Base-by-base conservation (phyloP, 1,140 invertebrate species). In the Gryllus bimaculatus region DNA sequence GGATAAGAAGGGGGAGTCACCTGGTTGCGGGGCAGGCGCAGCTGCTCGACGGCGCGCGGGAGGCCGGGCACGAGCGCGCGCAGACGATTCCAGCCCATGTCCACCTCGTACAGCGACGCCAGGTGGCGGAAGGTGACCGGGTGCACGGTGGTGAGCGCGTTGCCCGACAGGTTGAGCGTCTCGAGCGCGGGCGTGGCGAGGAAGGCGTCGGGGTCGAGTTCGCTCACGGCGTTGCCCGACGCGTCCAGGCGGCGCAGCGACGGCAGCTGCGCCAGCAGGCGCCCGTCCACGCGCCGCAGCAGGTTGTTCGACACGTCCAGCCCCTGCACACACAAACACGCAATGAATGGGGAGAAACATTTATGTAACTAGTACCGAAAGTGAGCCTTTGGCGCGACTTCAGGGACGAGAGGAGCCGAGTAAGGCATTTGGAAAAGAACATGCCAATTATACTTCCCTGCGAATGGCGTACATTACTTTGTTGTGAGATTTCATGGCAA, bases 291-390 rank as follows among this genome's bases (percentile, higher is more conserved):
- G 6, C 89, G 88, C 75, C 89, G 87, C 80, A 95, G 92, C 79
- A 91, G 91, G 83, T 96, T 96, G 73, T 88, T 87, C 0, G 93
- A 92, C 48, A 96, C 84, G 87, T 96, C 94, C 75, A 97, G 85
- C 0, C 94, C 88, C 86, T 89, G 82, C 18, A 66, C 54, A 66
- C 18, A 39, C 26, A 39, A 1, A 5, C 26, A 5, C 26, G 26
- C 26, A 39, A 39, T 39, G 26, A 39, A 39, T 5, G 5, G 5
- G 26, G 5, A 39, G 26, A 39, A 39, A 39, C 26, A 39, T 39
- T 39, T 39, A 39, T 5, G 26, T n/a, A n/a, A n/a, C n/a, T n/a
- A n/a, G n/a, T n/a, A n/a, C n/a, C n/a, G n/a, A n/a, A n/a, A n/a
- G n/a, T n/a, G n/a, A n/a, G n/a, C n/a, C n/a, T n/a, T n/a, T n/a